These are phyloP conservation scores for Catostylus mosaicus DNA, from an alignment of 30 jellyfish, hydroid and myxozoan genomes.

Conservation along the genomic window DNA sequence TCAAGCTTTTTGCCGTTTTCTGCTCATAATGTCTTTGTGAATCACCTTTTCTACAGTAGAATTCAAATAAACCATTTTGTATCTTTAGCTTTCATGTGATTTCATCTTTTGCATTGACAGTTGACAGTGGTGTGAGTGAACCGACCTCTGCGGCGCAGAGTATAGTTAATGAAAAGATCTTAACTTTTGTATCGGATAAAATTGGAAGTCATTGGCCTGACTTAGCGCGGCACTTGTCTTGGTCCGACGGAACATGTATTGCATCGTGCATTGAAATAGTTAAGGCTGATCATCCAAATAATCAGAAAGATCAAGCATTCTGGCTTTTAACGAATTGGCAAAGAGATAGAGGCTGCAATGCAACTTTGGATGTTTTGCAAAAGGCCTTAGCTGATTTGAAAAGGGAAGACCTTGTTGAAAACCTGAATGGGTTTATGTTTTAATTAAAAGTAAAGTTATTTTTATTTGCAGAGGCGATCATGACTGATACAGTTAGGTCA, in stretches of 20 bases:
- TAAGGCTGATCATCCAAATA: neutral
- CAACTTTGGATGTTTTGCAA: neutral
- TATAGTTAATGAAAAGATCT: neutral
- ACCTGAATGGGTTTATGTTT: neutral
- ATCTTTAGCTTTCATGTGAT: no score
- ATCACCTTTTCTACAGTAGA: no score
- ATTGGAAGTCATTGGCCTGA: neutral
- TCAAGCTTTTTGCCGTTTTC: no score
- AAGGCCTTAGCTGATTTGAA: neutral
- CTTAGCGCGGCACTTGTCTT: neutral
- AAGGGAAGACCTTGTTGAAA: neutral
- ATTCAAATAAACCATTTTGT: no score
- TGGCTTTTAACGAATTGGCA: neutral
- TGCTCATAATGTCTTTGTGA: no score
- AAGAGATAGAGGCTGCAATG: neutral
- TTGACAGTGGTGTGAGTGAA: neutral
- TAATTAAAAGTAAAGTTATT: no score
- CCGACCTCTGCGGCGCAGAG: neutral
- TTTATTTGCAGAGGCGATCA: neutral
- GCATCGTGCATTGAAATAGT: neutral
- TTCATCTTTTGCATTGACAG: no score
- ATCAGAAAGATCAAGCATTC: neutral
- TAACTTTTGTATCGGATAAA: neutral
- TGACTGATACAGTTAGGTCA: no score
- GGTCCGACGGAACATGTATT: neutral